These are phyloP conservation scores for Gobiocypris rarus DNA, from an alignment of 2,113 vertebrate species.

Conservation along the genomic window DNA sequence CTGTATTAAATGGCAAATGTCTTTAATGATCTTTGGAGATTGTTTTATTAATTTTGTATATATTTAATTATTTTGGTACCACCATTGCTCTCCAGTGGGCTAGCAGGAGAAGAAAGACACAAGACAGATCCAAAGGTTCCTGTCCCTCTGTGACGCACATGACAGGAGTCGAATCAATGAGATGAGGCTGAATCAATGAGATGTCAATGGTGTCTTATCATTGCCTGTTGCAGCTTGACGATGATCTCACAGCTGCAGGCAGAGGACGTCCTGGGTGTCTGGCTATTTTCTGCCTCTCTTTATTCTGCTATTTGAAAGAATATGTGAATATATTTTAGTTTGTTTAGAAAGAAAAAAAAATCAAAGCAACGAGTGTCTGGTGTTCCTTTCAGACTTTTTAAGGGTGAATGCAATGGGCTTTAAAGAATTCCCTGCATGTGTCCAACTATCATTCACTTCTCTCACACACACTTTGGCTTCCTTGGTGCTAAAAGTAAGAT, in stretches of 20 bases:
- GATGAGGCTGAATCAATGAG: constrained; percentile 59
- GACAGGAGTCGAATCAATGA: constrained; percentile 58
- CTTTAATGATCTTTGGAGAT: neutral
- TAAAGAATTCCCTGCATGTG: neutral
- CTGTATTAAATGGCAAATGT: neutral
- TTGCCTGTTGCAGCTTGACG: constrained; percentile 47
- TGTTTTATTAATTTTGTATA: neutral
- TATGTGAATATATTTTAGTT: neutral
- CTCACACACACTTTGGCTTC: constrained; percentile 18
- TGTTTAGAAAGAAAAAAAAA: neutral
- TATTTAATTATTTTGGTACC: neutral
- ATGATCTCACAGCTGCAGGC: constrained; percentile 19
- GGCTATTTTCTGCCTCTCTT: constrained; percentile 9
- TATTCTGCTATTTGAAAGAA: neutral
- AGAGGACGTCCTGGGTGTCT: constrained; percentile 36
- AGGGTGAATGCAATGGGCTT: neutral
- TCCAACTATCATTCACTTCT: constrained; percentile 4
- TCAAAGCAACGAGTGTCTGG: neutral
- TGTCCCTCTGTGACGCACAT: constrained; percentile 46
- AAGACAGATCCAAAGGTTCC: constrained; percentile 4
- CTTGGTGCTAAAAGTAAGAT: constrained; percentile 25
- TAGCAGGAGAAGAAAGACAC: constrained; percentile 10
- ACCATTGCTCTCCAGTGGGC: neutral
- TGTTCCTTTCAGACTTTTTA: neutral
- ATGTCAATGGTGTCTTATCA: constrained; percentile 62